Evolutionary conservation across 2,113 vertebrate genomes (phyloP).

Genomic region (Oenanthe oenanthe): DNA sequence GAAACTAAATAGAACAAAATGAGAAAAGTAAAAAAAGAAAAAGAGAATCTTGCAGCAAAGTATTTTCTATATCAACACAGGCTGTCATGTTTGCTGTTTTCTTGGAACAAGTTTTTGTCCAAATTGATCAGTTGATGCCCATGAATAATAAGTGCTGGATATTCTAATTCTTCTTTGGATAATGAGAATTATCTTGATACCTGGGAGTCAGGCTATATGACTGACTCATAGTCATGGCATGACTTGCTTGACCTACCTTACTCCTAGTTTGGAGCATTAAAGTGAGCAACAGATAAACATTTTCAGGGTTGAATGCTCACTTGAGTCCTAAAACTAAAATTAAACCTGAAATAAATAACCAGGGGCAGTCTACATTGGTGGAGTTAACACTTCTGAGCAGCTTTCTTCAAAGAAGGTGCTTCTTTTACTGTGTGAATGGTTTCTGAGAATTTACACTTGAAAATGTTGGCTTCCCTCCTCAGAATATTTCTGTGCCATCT

Average conservation of each 20-base stretch:
- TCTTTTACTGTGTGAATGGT: neutral
- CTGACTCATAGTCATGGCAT: neutral
- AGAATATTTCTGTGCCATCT: neutral
- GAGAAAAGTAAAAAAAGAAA: neutral
- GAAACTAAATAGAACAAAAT: neutral
- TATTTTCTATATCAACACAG: neutral
- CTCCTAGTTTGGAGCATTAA: neutral
- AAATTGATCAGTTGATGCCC: neutral
- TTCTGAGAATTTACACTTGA: neutral
- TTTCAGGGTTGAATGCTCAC: slow-evolving; percentile 20
- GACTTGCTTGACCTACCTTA: neutral
- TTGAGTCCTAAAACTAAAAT: neutral
- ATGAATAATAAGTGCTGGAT: neutral
- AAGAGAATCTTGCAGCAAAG: neutral
- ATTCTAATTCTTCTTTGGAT: neutral
- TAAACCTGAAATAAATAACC: neutral
- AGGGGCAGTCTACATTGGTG: neutral
- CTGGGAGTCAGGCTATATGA: neutral
- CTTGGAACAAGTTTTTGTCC: neutral
- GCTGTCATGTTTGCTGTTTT: neutral
- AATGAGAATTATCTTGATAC: neutral
- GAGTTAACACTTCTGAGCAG: neutral
- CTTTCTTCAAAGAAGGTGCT: neutral
- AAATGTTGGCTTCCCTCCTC: neutral
- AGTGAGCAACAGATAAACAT: neutral